Evolutionary conservation across 2,113 vertebrate species (phyloP), one percentile per base, ranked within the genome.

Genomic region (Halichoeres trimaculatus): DNA sequence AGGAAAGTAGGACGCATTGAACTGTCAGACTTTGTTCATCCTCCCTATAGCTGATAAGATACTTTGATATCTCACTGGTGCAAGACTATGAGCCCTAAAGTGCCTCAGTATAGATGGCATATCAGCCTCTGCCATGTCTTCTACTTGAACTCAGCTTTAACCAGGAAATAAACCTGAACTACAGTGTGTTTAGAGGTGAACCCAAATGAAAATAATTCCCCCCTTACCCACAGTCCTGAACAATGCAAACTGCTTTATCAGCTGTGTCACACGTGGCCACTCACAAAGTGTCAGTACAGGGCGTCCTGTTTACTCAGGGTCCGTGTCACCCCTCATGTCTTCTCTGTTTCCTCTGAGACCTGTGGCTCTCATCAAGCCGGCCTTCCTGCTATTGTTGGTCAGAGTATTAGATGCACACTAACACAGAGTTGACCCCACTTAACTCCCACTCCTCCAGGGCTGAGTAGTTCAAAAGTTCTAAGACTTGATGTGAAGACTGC

Each of bases 231-330:
- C 6, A 54, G 13, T 19, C 41, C 30, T 55, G 48, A 55, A 26
- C 14, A 19, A 16, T 57, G 17, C 43, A 50, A 12, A 41, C 13
- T 30, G 43, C 43, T 56, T 59, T 12, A 58, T 52, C 45, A 51
- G 19, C 43, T 30, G 35, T 23, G 35, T 20, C 17, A 8, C 16
- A 36, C n/a, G 22, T 36, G 38, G 10, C 63, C 14, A 20, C n/a
- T 20, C 10, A 24, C 14, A 14, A 26, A 58, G 43, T 0, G 23
- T 5, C 8, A 20, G 11, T 4, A 9, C 38, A 20, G 16, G 12
- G 45, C 16, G 5, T 59, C 72, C 62, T 58, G 43, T 66, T 70
- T 56, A 24, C 23, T 8, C 22, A 38, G n/a, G 2, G 11, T 12
- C 16, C 63, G 13, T 41, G 20, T 30, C 10, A 14, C 11, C 13